These are phyloP conservation scores for Cisticola juncidis DNA, from an alignment of 2,113 vertebrate genomes.

Conservation along the genomic window DNA sequence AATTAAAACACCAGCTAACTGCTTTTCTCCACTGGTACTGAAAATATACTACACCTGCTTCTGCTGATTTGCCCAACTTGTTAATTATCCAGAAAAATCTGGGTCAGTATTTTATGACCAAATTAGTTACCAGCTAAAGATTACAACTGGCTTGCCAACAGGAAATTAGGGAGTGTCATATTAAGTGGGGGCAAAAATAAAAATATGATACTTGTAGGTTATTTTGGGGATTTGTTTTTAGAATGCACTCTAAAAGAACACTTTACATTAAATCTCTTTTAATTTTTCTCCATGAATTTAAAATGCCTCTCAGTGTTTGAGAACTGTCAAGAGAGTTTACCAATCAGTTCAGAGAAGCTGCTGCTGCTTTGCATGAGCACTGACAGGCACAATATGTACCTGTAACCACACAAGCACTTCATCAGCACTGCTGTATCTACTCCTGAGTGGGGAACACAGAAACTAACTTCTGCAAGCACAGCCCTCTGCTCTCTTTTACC, in stretches of 20 bases:
- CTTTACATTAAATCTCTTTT: not conserved
- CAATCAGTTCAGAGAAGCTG: not conserved
- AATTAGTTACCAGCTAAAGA: conserved; percentile 43
- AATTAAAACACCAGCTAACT: conserved; percentile 50
- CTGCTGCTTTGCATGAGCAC: not conserved
- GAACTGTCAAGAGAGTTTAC: not conserved
- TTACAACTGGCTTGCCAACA: conserved; percentile 38
- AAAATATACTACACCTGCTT: conserved; percentile 55
- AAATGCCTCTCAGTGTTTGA: not conserved
- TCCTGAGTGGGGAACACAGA: not conserved
- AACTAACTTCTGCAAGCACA: not conserved
- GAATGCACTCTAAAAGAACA: not conserved
- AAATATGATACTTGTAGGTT: not conserved
- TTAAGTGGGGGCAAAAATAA: not conserved
- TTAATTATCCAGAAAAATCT: conserved; percentile 65
- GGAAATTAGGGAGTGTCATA: conserved; percentile 22
- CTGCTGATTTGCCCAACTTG: conserved; percentile 42
- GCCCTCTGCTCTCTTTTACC: not conserved
- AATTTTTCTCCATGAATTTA: not conserved
- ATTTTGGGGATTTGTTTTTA: not conserved
- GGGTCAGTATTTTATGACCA: conserved; percentile 53
- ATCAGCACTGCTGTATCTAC: not conserved
- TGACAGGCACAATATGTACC: not conserved
- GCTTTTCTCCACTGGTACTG: conserved; percentile 44
- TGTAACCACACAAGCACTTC: not conserved